Base-by-base conservation (phyloP, 2,113 vertebrate species). In the Dicaeum eximium region DNA sequence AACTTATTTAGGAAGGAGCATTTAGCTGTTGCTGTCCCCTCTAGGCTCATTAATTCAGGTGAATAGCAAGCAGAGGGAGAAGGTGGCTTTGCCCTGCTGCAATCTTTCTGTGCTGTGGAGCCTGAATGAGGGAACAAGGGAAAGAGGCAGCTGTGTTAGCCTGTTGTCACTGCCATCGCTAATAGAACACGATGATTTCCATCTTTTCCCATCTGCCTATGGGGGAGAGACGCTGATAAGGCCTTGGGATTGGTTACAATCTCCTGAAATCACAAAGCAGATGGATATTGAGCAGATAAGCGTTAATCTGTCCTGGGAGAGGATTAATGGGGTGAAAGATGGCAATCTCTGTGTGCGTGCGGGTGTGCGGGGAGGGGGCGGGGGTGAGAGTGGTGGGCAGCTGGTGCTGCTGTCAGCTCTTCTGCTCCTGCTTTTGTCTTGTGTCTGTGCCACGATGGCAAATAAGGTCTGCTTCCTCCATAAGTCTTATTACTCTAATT, bases 211-310 rank as follows among this genome's bases (percentile, higher is more conserved):
- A 96, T 96, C 97, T 96, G 94, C 92, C 93, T 77, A 1, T 85
- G 91, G 83, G 89, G 93, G 56, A 93, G 92, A 91, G 88, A 47
- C 71, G 42, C 95, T 37, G 91, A 91, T 82, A 94, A 93, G 74
- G 86, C 77, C 88, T 70, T 78, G 77, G 97, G 97, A 97, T 98
- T 97, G 97, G 92, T 98, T 97, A 97, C 97, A 97, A 96, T 97
- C 97, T 95, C 35, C 95, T 94, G 97, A 97, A 98, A 97, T 98
- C 95, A 94, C 89, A 86, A 96, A 95, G 96, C 97, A 97, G 97
- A 97, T 97, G 97, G 97, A 97, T 96, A 98, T 93, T 94, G 97
- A 98, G 97, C 96, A 98, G 97, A 98, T 97, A 95, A 97, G 96
- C 94, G 24, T 93, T 98, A 98, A 98, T 97, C 97, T 97, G 97